phyloP scores from a whole-genome alignment of 2,888 invertebrate genomes.

The Lithophane socia region DNA sequence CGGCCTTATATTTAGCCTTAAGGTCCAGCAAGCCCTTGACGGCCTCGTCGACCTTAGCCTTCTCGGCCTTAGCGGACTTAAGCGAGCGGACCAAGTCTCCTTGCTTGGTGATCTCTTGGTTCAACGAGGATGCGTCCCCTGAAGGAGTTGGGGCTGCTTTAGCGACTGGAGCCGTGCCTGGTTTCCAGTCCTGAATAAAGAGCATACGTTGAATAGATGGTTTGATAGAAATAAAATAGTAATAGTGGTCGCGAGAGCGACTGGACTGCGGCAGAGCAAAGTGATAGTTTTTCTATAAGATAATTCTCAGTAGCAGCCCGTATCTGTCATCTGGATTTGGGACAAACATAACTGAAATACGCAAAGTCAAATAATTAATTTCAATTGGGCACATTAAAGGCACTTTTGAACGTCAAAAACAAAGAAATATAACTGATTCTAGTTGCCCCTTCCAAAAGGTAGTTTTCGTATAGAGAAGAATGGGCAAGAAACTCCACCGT shows the following conservation, averaged over 20 bases:
- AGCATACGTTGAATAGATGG: not conserved
- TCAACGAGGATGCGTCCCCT: slow-evolving; percentile 61
- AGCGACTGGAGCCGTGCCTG: slow-evolving; percentile 63
- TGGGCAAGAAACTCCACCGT: too few species aligned
- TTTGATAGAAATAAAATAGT: not conserved
- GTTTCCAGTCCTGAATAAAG: slow-evolving; percentile 71
- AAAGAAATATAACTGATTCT: too few species aligned
- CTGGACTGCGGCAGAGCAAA: not conserved
- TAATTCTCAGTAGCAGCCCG: not conserved
- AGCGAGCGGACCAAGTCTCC: slow-evolving; percentile 93
- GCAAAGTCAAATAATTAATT: too few species aligned
- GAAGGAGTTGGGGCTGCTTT: slow-evolving; percentile 52
- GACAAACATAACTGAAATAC: too few species aligned
- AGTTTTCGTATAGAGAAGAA: too few species aligned
- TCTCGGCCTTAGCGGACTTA: slow-evolving; percentile 91
- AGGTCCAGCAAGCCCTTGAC: slow-evolving; percentile 92
- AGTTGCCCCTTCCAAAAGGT: too few species aligned
- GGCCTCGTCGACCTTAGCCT: slow-evolving; percentile 80
- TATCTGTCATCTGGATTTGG: not conserved
- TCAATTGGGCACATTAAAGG: too few species aligned
- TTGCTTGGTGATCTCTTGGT: slow-evolving; percentile 85
- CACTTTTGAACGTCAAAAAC: too few species aligned
- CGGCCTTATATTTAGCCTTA: slow-evolving; percentile 93
- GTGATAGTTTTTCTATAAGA: not conserved
- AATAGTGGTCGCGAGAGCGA: not conserved